Evolutionary conservation across 1,140 invertebrate species (phyloP), one percentile per base, ranked within the genome.

Genomic region (Achroia grisella): DNA sequence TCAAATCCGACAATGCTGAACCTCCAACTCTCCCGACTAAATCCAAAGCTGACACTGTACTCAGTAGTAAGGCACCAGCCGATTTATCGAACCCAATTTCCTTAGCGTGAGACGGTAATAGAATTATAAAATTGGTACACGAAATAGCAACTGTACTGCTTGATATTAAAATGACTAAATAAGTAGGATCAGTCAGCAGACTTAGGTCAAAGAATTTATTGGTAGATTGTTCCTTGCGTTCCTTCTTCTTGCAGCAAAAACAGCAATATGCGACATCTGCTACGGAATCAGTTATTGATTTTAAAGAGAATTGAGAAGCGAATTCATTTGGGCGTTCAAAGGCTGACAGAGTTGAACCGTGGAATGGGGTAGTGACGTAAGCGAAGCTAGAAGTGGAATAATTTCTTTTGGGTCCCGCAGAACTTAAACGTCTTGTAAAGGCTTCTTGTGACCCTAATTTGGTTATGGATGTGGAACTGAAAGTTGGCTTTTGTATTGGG

Each of bases 121-220:
- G 62, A 31, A 95, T 94, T 1, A 94, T 91, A 56, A 95, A 94
- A 74, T 95, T 95, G 0, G 93, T 95, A 56, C 94, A 94, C 32
- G 93, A 94, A 39, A 95, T 93, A 9, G 93, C 94, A 39, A 93
- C 94, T 0, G 93, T 94, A 11, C 91, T 93, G 63, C 93, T 94
- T 0, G 93, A 94, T 43, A 95, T 89, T 5, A 95, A 69, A 31
- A 95, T 94, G 0, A 95, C 89, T 15, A 95, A 86, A 64, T 94
- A 95, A 9, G 93, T 88, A 0, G 93, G 92, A 71, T 95, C 93
- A 39, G 83, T 90, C 0, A 95, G 69, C 0, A 95, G 71, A 4
- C 89, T 88, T 1, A 92, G 68, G 62, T 94, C 93, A 52, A 94
- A 93, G 52, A 93, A 93, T 62, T 93, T 93, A 14, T 88, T 89